Evolutionary conservation across 2,888 invertebrate species (phyloP).

Genomic region (Pammene fasciana): DNA sequence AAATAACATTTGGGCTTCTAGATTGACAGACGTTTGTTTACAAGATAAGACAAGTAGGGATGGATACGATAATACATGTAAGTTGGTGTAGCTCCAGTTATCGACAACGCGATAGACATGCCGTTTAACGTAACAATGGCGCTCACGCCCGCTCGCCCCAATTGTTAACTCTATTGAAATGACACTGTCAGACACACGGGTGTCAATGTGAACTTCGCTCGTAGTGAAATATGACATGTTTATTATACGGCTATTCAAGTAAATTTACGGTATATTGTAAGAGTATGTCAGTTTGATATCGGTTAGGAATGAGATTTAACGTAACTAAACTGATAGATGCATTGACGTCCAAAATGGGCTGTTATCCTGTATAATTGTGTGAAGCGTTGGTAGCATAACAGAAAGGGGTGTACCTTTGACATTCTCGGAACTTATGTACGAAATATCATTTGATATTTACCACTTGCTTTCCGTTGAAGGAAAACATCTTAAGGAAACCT

Average conservation of each 20-base stretch:
- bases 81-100: not conserved
- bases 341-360: too few relatives aligned
- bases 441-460: too few relatives aligned
- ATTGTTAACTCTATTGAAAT: constrained; percentile 30
- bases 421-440: too few relatives aligned
- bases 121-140: constrained; percentile 40
- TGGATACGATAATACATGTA: not conserved
- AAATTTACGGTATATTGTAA: too few relatives aligned
- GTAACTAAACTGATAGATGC: too few relatives aligned
- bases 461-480: too few relatives aligned
- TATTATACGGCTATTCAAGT: not conserved
- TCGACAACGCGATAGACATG: constrained; percentile 18
- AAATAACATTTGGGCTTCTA: too few relatives aligned
- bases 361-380: too few relatives aligned
- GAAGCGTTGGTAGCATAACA: not conserved
- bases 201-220: constrained; percentile 21
- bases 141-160: constrained; percentile 36
- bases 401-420: not conserved
- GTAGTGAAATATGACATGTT: constrained; percentile 10
- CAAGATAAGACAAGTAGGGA: too few relatives aligned
- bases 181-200: constrained; percentile 28
- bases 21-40: too few relatives aligned
- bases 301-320: too few relatives aligned
- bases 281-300: not conserved
- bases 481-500: too few relatives aligned